Evolutionary conservation across 2,797 vertebrate species (phyloP).

Genomic region (Gobionotothen gibberifrons): DNA sequence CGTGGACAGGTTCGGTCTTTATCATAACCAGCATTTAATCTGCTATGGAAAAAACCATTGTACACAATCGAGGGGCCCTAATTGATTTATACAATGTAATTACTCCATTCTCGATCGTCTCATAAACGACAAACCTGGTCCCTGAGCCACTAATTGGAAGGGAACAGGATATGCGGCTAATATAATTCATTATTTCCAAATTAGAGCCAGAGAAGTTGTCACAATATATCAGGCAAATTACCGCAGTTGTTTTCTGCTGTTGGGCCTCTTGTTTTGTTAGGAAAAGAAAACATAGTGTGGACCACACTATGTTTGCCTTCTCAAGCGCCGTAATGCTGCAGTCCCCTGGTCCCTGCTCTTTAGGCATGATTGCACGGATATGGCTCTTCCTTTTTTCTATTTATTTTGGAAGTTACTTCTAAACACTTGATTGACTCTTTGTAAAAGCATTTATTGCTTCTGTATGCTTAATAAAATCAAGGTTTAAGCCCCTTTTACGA

Average conservation of each 20-base stretch:
- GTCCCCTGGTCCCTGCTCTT: slow-evolving; percentile 19
- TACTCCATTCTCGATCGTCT: slow-evolving; percentile 73
- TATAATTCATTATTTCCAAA: slow-evolving; percentile 82
- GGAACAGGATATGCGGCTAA: slow-evolving; percentile 77
- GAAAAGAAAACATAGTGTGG: slow-evolving; percentile 25
- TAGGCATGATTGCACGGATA: slow-evolving; percentile 1
- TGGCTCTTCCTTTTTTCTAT: not conserved
- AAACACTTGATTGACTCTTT: not conserved
- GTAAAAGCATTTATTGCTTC: not conserved
- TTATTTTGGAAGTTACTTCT: not conserved
- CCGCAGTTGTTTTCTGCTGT: slow-evolving; percentile 67
- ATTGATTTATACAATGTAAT: slow-evolving; percentile 82
- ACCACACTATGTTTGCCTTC: slow-evolving; percentile 15
- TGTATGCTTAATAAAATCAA: not conserved
- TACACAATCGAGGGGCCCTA: slow-evolving; percentile 73
- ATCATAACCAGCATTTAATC: slow-evolving; percentile 76
- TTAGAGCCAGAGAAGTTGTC: slow-evolving; percentile 76
- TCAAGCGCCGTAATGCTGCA: not conserved
- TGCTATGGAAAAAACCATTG: slow-evolving; percentile 73
- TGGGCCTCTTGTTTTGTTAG: slow-evolving; percentile 47
- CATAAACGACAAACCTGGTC: slow-evolving; percentile 79
- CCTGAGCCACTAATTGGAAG: slow-evolving; percentile 79
- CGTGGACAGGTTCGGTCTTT: slow-evolving; percentile 72
- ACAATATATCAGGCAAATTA: slow-evolving; percentile 73
- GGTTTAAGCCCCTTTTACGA: not conserved